These are phyloP conservation scores for Cosmia trapezina DNA, from an alignment of 2,888 invertebrate species.

Conservation along the genomic window DNA sequence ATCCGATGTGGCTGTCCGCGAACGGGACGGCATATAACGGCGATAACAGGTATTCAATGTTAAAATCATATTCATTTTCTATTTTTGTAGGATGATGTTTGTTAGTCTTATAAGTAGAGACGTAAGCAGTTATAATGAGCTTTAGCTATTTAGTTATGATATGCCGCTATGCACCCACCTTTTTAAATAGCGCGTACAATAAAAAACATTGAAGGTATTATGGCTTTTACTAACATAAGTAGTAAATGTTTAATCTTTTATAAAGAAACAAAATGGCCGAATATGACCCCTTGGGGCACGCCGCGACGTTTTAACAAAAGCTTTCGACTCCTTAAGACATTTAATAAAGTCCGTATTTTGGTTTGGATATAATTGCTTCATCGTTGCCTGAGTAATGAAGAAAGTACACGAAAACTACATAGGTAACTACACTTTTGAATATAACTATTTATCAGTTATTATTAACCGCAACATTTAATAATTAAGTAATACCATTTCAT, in stretches of 20 bases:
- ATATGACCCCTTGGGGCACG: not conserved
- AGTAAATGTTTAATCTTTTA: not conserved
- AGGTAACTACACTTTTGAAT: too few species aligned
- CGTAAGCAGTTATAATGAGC: slow-evolving; percentile 35
- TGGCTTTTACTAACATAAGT: too few species aligned
- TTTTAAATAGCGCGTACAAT: not conserved
- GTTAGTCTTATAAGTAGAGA: slow-evolving; percentile 24
- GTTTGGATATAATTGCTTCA: not conserved
- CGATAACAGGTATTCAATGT: slow-evolving; percentile 77
- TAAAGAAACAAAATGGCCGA: not conserved
- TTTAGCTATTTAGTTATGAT: slow-evolving; percentile 26
- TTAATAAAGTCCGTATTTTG: not conserved
- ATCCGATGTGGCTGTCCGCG: slow-evolving; percentile 76
- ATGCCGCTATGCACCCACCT: not conserved
- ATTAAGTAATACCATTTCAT: not conserved
- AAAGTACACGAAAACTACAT: slow-evolving; percentile 4
- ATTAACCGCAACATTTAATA: not conserved
- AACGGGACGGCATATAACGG: slow-evolving; percentile 88
- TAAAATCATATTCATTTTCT: slow-evolving; percentile 76
- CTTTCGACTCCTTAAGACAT: not conserved
- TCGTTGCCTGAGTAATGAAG: not conserved
- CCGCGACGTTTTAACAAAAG: slow-evolving; percentile 6
- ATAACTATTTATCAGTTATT: not conserved
- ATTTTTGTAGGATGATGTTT: slow-evolving; percentile 62
- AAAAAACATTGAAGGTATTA: not conserved